phyloP scores from a whole-genome alignment of 2,888 invertebrate species.

The Acronicta aceris region DNA sequence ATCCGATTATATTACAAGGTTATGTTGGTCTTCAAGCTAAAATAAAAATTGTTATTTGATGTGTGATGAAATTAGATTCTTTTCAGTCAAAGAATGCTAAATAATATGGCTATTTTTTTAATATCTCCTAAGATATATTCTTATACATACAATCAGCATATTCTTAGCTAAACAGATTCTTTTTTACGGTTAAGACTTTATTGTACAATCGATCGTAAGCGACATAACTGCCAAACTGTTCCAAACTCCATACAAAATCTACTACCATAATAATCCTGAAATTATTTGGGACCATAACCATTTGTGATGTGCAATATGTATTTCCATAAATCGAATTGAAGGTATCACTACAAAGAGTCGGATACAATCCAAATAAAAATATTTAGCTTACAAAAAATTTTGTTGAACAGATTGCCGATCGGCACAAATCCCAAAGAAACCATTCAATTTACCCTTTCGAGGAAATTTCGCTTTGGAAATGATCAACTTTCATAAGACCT shows the following conservation, averaged over 20 bases:
- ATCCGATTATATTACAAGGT: too few relatives aligned
- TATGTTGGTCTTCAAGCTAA: too few relatives aligned
- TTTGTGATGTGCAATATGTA: neutral
- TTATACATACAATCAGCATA: too few relatives aligned
- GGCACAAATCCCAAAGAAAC: conserved; percentile 39
- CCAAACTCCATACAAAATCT: neutral
- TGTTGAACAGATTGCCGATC: conserved; percentile 41
- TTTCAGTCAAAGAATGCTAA: too few relatives aligned
- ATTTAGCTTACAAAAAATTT: conserved; percentile 45
- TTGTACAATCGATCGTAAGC: too few relatives aligned
- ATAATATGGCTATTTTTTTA: too few relatives aligned
- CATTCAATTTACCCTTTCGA: conserved; percentile 54
- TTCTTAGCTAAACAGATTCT: too few relatives aligned
- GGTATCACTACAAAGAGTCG: conserved; percentile 24
- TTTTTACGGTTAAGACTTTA: too few relatives aligned
- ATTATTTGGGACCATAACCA: neutral
- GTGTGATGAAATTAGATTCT: too few relatives aligned
- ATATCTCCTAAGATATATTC: too few relatives aligned
- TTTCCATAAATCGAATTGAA: conserved; percentile 28
- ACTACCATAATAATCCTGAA: neutral
- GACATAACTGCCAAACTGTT: too few relatives aligned
- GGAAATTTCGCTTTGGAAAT: conserved; percentile 52
- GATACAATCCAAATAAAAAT: conserved; percentile 31
- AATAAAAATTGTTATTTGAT: too few relatives aligned
- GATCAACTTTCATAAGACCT: conserved; percentile 50